Conservation (phyloP, 2,888 invertebrate species). For the Bellardia pandia region DNA sequence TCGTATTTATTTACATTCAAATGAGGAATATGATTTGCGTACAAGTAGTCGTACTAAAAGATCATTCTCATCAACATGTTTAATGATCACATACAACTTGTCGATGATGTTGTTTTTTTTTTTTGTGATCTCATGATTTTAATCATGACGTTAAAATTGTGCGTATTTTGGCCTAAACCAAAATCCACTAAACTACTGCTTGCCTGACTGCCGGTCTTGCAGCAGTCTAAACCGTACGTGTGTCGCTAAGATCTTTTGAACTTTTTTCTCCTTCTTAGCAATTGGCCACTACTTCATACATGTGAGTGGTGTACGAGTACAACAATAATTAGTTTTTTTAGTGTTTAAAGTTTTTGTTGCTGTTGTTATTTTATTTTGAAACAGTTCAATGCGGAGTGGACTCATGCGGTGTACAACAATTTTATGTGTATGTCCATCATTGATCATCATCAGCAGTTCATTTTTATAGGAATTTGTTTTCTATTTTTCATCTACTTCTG, state of each 20-base stretch:
- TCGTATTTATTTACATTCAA: conserved; percentile 27
- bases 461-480: conserved; percentile 60
- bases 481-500: conserved; percentile 40
- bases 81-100: conserved; percentile 36
- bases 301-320: conserved; percentile 18
- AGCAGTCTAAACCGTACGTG: background rate
- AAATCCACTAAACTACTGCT: conserved; percentile 26
- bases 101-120: conserved; percentile 39
- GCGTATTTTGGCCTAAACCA: conserved; percentile 44
- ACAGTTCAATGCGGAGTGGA: conserved; percentile 40
- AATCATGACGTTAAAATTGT: conserved; percentile 55
- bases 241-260: conserved; percentile 71
- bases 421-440: conserved; percentile 71
- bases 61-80: conserved; percentile 42
- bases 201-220: background rate
- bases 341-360: conserved; percentile 54
- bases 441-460: conserved; percentile 72
- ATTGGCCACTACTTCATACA: conserved; percentile 27
- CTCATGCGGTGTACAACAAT: conserved; percentile 68
- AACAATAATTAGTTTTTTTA: conserved; percentile 63
- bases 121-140: conserved; percentile 37
- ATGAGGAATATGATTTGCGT: conserved; percentile 44
- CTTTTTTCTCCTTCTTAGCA: conserved; percentile 44
- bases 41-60: conserved; percentile 12
- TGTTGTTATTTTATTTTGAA: conserved; percentile 27